phyloP scores from a whole-genome alignment of 1,140 invertebrate species.

The Pogonomyrmex barbatus region DNA sequence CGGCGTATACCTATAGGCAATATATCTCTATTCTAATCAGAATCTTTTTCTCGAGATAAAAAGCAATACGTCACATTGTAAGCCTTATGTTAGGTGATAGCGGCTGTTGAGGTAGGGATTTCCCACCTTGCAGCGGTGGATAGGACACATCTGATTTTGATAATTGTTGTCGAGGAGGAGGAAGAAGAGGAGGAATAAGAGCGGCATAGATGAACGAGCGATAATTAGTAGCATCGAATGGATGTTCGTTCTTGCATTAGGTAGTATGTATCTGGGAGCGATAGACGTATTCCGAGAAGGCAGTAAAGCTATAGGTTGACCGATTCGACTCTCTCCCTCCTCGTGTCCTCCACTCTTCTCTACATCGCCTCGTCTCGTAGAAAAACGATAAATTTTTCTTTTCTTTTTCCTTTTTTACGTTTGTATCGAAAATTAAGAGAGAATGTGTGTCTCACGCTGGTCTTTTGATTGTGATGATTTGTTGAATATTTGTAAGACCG shows the following conservation, averaged over 20 bases:
- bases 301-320: constrained; percentile 79
- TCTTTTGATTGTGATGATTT: constrained; percentile 38
- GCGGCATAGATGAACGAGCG: constrained; percentile 83
- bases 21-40: constrained; percentile 81
- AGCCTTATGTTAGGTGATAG: constrained; percentile 85
- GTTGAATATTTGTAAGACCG: constrained; percentile 42
- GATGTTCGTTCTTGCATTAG: constrained; percentile 84
- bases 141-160: constrained; percentile 70
- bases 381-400: constrained; percentile 1
- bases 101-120: constrained; percentile 45
- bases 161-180: constrained; percentile 73
- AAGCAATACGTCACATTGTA: constrained; percentile 84
- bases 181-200: constrained; percentile 75
- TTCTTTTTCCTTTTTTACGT: constrained; percentile 16
- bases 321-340: constrained; percentile 58
- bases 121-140: not conserved
- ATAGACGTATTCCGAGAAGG: constrained; percentile 88
- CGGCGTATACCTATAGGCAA: constrained; percentile 79
- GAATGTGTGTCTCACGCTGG: not conserved
- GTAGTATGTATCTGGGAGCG: constrained; percentile 88
- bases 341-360: constrained; percentile 13
- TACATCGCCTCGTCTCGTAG: constrained; percentile 17
- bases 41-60: constrained; percentile 82
- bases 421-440: constrained; percentile 35
- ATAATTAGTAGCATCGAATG: constrained; percentile 83